These are phyloP conservation scores for Parochlus steinenii DNA, from an alignment of 2,888 invertebrate species.

Conservation along the genomic window DNA sequence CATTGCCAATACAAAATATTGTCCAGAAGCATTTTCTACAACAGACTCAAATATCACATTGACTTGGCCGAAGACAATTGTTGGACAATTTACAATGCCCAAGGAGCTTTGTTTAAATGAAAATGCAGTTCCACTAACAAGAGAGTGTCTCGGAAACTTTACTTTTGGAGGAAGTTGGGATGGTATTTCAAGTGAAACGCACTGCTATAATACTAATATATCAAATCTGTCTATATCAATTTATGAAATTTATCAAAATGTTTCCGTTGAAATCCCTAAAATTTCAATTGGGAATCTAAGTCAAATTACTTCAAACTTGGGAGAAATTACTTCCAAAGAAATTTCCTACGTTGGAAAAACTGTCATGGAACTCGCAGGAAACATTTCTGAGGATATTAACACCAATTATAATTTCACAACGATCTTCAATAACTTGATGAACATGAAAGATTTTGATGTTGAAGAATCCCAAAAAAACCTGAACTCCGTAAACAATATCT, in stretches of 20 bases:
- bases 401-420: slow-evolving; percentile 33
- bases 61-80: slow-evolving; percentile 32
- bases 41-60: slow-evolving; percentile 27
- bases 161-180: slow-evolving; percentile 40
- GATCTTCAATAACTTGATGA: slow-evolving; percentile 38
- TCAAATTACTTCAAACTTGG: slow-evolving; percentile 27
- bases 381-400: slow-evolving; percentile 26
- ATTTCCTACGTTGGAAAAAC: too few species aligned
- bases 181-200: too few species aligned
- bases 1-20: slow-evolving; percentile 23
- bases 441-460: slow-evolving; percentile 29
- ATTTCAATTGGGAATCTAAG: slow-evolving; percentile 29
- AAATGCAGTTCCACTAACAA: slow-evolving; percentile 38
- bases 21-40: slow-evolving; percentile 18
- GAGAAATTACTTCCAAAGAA: slow-evolving; percentile 38
- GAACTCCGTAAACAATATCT: slow-evolving; percentile 46
- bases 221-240: too few species aligned
- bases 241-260: too few species aligned
- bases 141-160: slow-evolving; percentile 41
- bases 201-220: too few species aligned
- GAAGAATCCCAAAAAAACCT: slow-evolving; percentile 34
- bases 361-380: too few species aligned
- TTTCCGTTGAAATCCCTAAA: too few species aligned
- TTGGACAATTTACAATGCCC: slow-evolving; percentile 36
- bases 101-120: slow-evolving; percentile 38